Evolutionary conservation across 2,113 vertebrate genomes (phyloP).

Genomic region (Atherinomorus stipes): DNA sequence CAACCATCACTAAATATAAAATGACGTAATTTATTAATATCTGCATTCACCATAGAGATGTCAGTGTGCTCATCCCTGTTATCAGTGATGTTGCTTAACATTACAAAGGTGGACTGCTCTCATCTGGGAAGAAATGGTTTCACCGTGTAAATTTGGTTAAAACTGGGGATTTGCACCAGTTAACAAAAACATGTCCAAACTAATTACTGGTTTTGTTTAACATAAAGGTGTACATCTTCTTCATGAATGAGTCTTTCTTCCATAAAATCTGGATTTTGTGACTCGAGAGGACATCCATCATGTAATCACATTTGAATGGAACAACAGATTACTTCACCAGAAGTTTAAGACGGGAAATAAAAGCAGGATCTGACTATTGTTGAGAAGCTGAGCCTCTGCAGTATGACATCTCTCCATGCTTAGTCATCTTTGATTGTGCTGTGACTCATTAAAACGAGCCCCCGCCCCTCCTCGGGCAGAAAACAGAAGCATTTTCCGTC

Average conservation of each 20-base stretch:
- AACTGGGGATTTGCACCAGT: too few relatives aligned
- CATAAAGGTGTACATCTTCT: too few relatives aligned
- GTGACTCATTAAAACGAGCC: constrained; percentile 41
- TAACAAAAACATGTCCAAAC: too few relatives aligned
- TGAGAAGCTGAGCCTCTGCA: constrained; percentile 9
- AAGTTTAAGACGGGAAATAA: not conserved
- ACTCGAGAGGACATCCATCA: too few relatives aligned
- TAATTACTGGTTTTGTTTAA: too few relatives aligned
- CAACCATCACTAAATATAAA: not conserved
- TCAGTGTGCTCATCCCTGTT: not conserved
- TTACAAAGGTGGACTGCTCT: not conserved
- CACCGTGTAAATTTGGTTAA: too few relatives aligned
- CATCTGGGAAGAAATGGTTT: not conserved
- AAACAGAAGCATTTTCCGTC: constrained; percentile 28
- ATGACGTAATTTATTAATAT: not conserved
- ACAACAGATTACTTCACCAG: too few relatives aligned
- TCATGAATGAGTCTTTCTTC: too few relatives aligned
- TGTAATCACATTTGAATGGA: too few relatives aligned
- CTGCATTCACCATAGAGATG: not conserved
- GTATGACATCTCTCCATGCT: constrained; percentile 6
- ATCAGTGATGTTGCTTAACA: not conserved
- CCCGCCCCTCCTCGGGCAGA: not conserved
- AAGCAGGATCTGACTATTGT: not conserved
- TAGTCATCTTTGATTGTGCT: constrained; percentile 36
- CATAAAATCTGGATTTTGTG: too few relatives aligned